Evolutionary conservation across 2,113 vertebrate genomes (phyloP).

Genomic region (Cyprinodon tularosa): DNA sequence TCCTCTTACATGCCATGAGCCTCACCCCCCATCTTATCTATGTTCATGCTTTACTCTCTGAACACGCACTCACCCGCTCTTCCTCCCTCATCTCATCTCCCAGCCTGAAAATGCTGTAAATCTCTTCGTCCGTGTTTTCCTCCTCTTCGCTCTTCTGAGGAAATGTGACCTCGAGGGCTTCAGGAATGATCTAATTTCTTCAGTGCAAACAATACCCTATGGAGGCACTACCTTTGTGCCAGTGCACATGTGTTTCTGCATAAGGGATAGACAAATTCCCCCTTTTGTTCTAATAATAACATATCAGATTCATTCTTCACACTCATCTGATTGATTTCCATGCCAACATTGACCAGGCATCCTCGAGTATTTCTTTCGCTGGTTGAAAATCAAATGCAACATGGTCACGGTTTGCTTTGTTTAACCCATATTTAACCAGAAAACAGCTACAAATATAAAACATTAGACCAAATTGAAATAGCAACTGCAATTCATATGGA

Average conservation of each 20-base stretch:
- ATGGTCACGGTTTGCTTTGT: conserved; percentile 6
- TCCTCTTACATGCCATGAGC: conserved; percentile 5
- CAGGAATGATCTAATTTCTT: conserved; percentile 71
- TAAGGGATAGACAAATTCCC: conserved; percentile 60
- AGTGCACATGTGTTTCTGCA: conserved; percentile 17
- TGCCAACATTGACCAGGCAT: conserved; percentile 42
- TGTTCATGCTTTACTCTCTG: conserved; percentile 39
- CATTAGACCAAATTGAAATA: background rate
- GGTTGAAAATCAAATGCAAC: conserved; percentile 45
- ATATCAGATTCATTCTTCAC: conserved; percentile 53
- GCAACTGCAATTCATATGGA: background rate
- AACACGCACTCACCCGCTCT: conserved; percentile 36
- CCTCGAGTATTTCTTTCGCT: conserved; percentile 10
- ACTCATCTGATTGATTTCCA: conserved; percentile 44
- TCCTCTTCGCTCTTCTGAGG: conserved; percentile 33
- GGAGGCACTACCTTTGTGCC: conserved; percentile 33
- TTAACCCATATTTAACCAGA: conserved; percentile 22
- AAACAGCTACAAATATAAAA: background rate
- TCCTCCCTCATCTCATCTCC: conserved; percentile 18
- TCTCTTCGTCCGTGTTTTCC: conserved; percentile 4
- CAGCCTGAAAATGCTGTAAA: conserved; percentile 1
- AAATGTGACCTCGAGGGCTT: conserved; percentile 59
- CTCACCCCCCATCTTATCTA: conserved; percentile 38
- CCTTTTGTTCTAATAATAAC: conserved; percentile 62
- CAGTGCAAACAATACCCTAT: conserved; percentile 51